Base-by-base conservation (phyloP, 2,113 vertebrate genomes). In the Chaenogobius annularis region DNA sequence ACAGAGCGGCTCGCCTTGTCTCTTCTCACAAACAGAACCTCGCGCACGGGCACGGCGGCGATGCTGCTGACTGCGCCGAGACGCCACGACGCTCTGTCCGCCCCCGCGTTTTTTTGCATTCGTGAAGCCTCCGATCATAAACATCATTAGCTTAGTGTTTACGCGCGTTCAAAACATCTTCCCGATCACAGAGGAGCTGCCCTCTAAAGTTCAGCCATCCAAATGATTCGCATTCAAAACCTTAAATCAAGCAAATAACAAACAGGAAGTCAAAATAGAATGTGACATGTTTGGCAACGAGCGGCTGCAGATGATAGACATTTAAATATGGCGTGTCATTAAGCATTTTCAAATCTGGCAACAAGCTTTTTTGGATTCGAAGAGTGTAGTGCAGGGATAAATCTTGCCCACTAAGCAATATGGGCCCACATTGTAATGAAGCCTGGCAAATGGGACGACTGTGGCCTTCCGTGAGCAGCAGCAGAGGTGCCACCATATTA, bases 1-100 rank as follows among this genome's bases (percentile, higher is more conserved):
- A 46, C 58, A 74, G 83, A 83, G 71, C 76, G 75, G 64, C 72
- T 26, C 64, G 64, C 69, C 44, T 37, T 26, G 11, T 58, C 10
- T 14, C 55, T 14, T 26, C 22, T 63, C 54, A 50, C 3, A n/a
- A 12, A 43, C 26, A 31, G 26, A 31, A 31, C 67, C 82, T 20
- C 62, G 40, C 20, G 3, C 72, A 78, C 54, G 63, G 62, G 81
- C 75, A 83, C 70, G 73, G 69, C 26, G 26, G 26, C 26, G 26
- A 4, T 4, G 26, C 26, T 31, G 26, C 26, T 31, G 26, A 31
- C 26, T 31, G 26, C 26, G n/a, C n/a, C n/a, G n/a, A n/a, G n/a
- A n/a, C n/a, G n/a, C n/a, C n/a, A 31, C 61, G 19, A 23, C 62
- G 70, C 31, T 54, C 61, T 61, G 70, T 67, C 72, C 85, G 55